Evolutionary conservation across 2,797 vertebrate genomes (phyloP), one percentile per base, ranked within the genome.

Genomic region (Tokudaia tokunoshimensis): DNA sequence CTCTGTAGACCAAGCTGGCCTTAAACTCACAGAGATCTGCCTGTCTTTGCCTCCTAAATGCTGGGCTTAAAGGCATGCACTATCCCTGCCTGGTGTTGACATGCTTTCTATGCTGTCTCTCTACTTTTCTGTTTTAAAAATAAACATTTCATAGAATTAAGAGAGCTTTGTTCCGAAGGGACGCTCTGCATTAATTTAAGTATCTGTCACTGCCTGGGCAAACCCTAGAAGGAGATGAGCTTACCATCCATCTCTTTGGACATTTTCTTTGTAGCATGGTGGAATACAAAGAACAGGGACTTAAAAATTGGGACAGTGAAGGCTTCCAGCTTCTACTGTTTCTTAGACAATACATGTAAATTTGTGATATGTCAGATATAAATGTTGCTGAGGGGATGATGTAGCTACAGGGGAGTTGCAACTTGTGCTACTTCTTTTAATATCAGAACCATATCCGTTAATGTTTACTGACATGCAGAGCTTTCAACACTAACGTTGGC

Each of bases 81-180:
- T n/a, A 72, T 8, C 8, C 8, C n/a, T 4, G 8, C 19, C 70
- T 72, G 70, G 70, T 22, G 17, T 37, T 3, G 12, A 92, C 95
- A 91, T 82, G n/a, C 4, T 92, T 57, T 92, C 76, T 87, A 59
- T 67, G 50, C 34, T 29, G 75, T 85, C 41, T 20, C 1, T 78
- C 61, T 44, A 37, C 15, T 59, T 41, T 41, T 41, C 41, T 41
- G 47, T 85, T 91, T 94, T 52, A 91, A 95, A 67, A 55, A 20
- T n/a, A 85, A 75, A 90, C 26, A 67, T 90, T 61, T 4, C 19
- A 72, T 82, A 47, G 31, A 34, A 88, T 92, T 50, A 79, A 90
- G 22, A 61, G 83, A 85, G 72, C n/a, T 81, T 94, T 85, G 47
- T 90, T 93, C 92, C 55, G 89, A 94, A 57, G 55, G 19, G 31